Conservation (phyloP, 1,140 invertebrate species). For the Hypothenemus hampei region DNA sequence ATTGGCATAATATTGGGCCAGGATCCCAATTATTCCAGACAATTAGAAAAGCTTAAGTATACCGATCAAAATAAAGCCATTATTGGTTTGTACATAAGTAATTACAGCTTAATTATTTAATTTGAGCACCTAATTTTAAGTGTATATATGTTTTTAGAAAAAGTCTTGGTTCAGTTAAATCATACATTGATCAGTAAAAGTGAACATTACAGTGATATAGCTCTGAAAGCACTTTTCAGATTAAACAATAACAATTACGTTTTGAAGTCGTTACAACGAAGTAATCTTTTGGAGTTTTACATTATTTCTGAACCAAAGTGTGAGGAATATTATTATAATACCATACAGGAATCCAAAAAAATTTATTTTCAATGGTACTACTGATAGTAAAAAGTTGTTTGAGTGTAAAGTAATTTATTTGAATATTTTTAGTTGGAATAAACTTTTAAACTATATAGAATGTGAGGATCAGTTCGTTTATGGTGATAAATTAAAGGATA, state of each 20-base stretch:
- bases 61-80: slow-evolving; percentile 57
- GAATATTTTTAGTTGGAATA: slow-evolving; percentile 67
- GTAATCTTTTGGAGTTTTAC: slow-evolving; percentile 75
- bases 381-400: not conserved
- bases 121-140: no score
- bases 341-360: slow-evolving; percentile 74
- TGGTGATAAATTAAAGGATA: slow-evolving; percentile 75
- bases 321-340: slow-evolving; percentile 75
- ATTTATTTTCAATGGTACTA: slow-evolving; percentile 68
- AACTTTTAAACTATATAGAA: slow-evolving; percentile 68
- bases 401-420: not conserved
- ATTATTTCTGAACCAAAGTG: slow-evolving; percentile 75
- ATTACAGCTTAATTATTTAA: slow-evolving; percentile 18
- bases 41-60: slow-evolving; percentile 47
- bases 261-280: slow-evolving; percentile 79
- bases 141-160: slow-evolving; percentile 58
- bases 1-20: slow-evolving; percentile 60
- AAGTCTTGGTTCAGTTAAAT: slow-evolving; percentile 81
- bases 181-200: slow-evolving; percentile 78
- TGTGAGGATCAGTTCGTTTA: slow-evolving; percentile 61
- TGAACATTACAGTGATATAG: slow-evolving; percentile 76
- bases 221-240: slow-evolving; percentile 79
- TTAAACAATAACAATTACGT: slow-evolving; percentile 93
- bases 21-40: slow-evolving; percentile 55
- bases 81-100: slow-evolving; percentile 74